phyloP scores from a whole-genome alignment of 2,888 invertebrate species.

The Melitaea athalia region DNA sequence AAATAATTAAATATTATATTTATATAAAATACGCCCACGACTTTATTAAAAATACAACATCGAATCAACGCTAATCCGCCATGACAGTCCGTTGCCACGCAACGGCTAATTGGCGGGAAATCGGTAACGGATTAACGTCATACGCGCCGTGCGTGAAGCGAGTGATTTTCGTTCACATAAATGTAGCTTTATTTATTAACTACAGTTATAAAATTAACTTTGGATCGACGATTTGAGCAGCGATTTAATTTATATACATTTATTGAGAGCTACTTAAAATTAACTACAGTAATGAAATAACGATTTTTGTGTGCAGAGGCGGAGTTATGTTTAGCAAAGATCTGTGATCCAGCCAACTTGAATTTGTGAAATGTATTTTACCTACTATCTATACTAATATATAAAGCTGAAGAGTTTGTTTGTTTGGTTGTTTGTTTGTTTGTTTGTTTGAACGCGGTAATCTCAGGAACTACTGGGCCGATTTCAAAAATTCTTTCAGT shows the following conservation, averaged over 20 bases:
- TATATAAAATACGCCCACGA: conserved; percentile 39
- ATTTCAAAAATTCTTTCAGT: no score
- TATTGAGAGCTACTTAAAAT: background rate
- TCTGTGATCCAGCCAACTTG: no score
- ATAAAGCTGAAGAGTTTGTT: no score
- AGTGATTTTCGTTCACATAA: conserved; percentile 42
- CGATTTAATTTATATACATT: background rate
- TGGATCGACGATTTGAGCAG: conserved; percentile 10
- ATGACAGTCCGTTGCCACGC: conserved; percentile 63
- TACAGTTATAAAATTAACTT: conserved; percentile 28
- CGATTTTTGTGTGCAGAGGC: no score
- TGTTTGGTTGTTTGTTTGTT: no score
- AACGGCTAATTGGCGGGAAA: conserved; percentile 72
- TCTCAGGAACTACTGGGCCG: no score
- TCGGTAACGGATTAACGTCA: conserved; percentile 58
- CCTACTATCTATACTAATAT: no score
- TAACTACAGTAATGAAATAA: no score
- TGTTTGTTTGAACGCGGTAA: no score
- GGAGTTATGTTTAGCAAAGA: no score
- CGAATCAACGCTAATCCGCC: conserved; percentile 46
- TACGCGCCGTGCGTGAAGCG: conserved; percentile 47
- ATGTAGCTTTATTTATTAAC: conserved; percentile 37
- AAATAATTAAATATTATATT: conserved; percentile 7
- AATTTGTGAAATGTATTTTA: no score
- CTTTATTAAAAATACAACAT: conserved; percentile 32